Conservation (phyloP, 2,888 invertebrate genomes). For the Melolontha melolontha region DNA sequence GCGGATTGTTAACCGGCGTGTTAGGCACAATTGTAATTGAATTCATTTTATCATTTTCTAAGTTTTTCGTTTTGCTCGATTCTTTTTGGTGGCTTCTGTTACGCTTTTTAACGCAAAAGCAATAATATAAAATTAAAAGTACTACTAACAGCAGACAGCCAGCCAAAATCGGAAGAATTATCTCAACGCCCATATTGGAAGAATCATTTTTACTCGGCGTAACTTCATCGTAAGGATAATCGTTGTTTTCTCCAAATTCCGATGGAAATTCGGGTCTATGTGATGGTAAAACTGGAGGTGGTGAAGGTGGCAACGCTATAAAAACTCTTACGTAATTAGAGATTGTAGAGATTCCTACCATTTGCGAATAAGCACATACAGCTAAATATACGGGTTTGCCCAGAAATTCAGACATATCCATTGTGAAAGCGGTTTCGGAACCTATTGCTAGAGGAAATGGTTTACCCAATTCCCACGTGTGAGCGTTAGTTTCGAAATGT, state of each 20-base stretch:
- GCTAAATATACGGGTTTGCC: constrained; percentile 69
- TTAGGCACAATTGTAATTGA: constrained; percentile 66
- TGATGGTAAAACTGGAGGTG: constrained; percentile 65
- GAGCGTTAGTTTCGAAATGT: constrained; percentile 65
- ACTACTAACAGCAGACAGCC: constrained; percentile 65
- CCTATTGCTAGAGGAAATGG: constrained; percentile 68
- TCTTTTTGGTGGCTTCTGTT: constrained; percentile 54
- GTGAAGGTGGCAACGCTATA: constrained; percentile 68
- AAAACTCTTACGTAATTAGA: constrained; percentile 70
- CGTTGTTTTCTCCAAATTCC: constrained; percentile 61
- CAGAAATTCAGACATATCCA: constrained; percentile 66
- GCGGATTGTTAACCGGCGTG: constrained; percentile 58
- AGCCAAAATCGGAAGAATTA: constrained; percentile 67
- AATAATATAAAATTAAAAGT: constrained; percentile 65
- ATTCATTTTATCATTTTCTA: constrained; percentile 62
- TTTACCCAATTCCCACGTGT: constrained; percentile 64
- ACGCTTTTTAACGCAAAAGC: constrained; percentile 66
- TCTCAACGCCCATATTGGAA: constrained; percentile 64
- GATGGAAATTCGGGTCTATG: constrained; percentile 57
- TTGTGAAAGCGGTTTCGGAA: constrained; percentile 67
- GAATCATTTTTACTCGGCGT: constrained; percentile 63
- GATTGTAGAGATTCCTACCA: constrained; percentile 60
- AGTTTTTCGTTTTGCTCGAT: constrained; percentile 53
- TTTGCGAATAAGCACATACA: constrained; percentile 66
- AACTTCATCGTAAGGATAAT: constrained; percentile 57